These are phyloP conservation scores for Psittacus erithacus DNA, from an alignment of 2,113 vertebrate genomes.

Conservation along the genomic window DNA sequence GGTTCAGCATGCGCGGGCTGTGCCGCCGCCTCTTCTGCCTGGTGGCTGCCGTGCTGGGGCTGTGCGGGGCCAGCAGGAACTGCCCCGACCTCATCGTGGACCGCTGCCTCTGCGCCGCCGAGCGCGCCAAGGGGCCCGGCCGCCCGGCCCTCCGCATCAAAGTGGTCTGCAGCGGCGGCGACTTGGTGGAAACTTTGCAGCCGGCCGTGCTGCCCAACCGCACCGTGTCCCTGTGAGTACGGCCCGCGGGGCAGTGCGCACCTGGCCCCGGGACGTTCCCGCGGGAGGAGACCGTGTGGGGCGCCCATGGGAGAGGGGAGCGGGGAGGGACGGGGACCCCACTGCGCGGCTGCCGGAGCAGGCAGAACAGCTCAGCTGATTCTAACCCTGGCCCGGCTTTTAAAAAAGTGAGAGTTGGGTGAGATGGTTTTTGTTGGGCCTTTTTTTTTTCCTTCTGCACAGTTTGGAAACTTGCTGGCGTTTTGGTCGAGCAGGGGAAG, in stretches of 20 bases:
- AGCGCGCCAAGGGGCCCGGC: constrained; percentile 83
- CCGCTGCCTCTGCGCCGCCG: constrained; percentile 83
- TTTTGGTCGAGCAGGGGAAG: neutral
- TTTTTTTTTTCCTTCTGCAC: neutral
- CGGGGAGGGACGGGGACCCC: neutral
- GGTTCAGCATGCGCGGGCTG: constrained; percentile 48
- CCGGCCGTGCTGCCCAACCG: constrained; percentile 83
- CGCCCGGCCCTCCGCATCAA: constrained; percentile 81
- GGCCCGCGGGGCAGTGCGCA: neutral
- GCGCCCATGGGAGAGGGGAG: neutral
- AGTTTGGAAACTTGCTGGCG: neutral
- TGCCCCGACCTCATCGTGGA: constrained; percentile 88
- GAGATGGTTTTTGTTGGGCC: neutral
- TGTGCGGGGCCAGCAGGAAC: constrained; percentile 72
- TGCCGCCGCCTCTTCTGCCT: constrained; percentile 62
- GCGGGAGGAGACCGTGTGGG: neutral
- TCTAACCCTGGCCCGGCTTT: neutral
- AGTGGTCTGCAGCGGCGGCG: constrained; percentile 83
- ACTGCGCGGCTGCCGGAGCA: neutral
- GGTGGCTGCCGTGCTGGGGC: constrained; percentile 65
- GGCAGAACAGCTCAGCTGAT: neutral
- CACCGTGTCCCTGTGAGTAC: constrained; percentile 89
- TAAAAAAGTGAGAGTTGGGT: neutral
- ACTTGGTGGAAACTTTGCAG: constrained; percentile 86
- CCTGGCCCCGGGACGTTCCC: neutral